phyloP scores from a whole-genome alignment of 2,113 vertebrate species.

The Steatornis caripensis region DNA sequence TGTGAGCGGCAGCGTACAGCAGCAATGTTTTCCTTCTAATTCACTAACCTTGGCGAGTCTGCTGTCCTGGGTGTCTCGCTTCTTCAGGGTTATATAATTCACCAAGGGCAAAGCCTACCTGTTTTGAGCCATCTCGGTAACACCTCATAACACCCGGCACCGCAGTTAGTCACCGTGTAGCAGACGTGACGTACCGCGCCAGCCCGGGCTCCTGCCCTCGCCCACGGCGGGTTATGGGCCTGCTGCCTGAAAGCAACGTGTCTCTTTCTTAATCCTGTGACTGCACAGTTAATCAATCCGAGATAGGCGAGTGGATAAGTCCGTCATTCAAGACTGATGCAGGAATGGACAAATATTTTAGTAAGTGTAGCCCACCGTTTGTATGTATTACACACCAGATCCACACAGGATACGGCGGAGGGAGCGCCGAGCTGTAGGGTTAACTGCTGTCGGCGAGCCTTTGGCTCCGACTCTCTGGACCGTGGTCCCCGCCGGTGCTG shows the following conservation, averaged over 20 bases:
- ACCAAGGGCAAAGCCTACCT: neutral
- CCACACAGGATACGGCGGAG: rapidly evolving
- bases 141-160: neutral
- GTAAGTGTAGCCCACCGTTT: rapidly evolving
- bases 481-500: rapidly evolving
- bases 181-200: neutral
- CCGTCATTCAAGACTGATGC: rapidly evolving
- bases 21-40: neutral
- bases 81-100: neutral
- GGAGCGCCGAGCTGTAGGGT: neutral
- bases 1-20: neutral
- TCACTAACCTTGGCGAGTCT: rapidly evolving
- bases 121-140: neutral
- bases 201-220: neutral
- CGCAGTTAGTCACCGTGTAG: constrained; percentile 7
- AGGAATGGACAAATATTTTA: neutral
- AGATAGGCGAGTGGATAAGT: neutral
- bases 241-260: neutral
- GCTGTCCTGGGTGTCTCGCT: neutral
- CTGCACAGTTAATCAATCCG: neutral
- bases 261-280: neutral
- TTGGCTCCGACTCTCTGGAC: neutral
- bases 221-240: neutral
- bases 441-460: neutral
- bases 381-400: rapidly evolving